Evolutionary conservation across 2,113 vertebrate genomes (phyloP), one percentile per base, ranked within the genome.

Genomic region (Phocoena phocoena): DNA sequence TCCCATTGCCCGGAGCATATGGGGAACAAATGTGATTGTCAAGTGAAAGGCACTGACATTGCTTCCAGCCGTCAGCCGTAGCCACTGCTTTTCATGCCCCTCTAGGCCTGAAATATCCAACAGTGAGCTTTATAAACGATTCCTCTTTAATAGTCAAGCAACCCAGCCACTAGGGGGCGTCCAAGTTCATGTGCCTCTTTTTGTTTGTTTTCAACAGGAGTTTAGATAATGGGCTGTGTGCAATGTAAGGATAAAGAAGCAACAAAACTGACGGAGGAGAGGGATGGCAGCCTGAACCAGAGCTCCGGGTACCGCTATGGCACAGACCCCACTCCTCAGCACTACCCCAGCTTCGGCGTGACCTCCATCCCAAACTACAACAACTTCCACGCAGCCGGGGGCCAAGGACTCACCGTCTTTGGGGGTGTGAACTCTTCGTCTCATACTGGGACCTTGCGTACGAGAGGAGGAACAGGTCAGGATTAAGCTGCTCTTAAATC

Each of bases 221-320:
- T 99, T 98, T 99, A 99, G 99, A 99, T 99, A 99, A 99, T 99
- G 99, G 99, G 99, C 99, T 99, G 99, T 99, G 99, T 99, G 99
- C 99, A 99, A 99, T 99, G 99, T 99, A 99, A 99, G 99, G 99
- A 99, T 97, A 99, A 99, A 99, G 99, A 99, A 99, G 99, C 99
- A 99, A 99, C 99, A 95, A 99, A 99, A 99, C 99, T 99, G 97
- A 99, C 99, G 10, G 99, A 99, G 1, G 99, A 99, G 97, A 98
- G 99, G 95, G 99, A 99, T 92, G 98, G 99, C 98, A 99, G 99
- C 98, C 98, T 99, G 98, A 99, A 99, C 97, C 99, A 99, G 98
- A 99, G 99, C 95, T 99, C 99, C 8, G 99, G 99, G 92, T 99
- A 99, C 98, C 99, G 99, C 97, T 99, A 99, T 99, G 99, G 99